phyloP scores from a whole-genome alignment of 2,797 vertebrate species.

The Pteronotus mesoamericanus region DNA sequence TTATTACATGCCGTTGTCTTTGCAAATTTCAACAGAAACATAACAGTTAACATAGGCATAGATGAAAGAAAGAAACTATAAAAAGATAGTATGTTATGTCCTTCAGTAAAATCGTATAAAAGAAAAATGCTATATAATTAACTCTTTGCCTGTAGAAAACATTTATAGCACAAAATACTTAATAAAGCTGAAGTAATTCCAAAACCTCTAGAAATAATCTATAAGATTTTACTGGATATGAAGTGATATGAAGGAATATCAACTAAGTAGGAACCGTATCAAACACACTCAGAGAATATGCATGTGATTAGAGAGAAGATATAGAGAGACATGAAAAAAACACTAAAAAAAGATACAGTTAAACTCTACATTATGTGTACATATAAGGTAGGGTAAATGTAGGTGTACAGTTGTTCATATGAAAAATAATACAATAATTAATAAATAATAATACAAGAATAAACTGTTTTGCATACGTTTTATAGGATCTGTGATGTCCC shows the following conservation, averaged over 20 bases:
- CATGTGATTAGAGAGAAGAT: background rate
- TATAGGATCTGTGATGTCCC: background rate
- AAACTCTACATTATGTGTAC: background rate
- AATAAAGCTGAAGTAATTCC: background rate
- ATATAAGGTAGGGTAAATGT: background rate
- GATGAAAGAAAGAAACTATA: background rate
- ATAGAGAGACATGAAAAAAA: background rate
- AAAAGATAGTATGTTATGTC: background rate
- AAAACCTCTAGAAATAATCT: background rate
- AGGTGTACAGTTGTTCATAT: background rate
- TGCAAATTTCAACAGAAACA: slow-evolving; percentile 39
- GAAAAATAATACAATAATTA: background rate
- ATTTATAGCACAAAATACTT: slow-evolving; percentile 4
- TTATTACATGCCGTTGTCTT: slow-evolving; percentile 9
- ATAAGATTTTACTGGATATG: background rate
- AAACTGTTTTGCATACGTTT: background rate
- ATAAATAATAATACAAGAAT: background rate
- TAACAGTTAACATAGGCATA: slow-evolving; percentile 17
- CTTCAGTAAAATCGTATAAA: background rate
- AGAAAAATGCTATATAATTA: background rate
- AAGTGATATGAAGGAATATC: background rate
- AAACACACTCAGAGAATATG: background rate
- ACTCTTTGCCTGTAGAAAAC: background rate
- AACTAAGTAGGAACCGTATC: background rate
- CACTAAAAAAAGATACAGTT: background rate